These are phyloP conservation scores for Petrolisthes cinctipes DNA, from an alignment of 2,888 invertebrate genomes.

Conservation along the genomic window DNA sequence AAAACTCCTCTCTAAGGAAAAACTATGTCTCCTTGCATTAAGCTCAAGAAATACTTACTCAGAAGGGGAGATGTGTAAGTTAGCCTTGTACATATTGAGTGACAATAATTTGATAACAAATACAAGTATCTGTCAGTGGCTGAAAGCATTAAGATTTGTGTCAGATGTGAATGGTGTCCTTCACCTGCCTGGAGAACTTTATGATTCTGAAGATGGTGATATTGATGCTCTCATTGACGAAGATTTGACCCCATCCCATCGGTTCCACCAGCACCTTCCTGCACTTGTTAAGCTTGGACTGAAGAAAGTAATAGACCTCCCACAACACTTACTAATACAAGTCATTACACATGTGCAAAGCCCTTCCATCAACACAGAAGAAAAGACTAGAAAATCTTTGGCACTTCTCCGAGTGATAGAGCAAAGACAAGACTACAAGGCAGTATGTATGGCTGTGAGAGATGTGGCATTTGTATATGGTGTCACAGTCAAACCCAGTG, in stretches of 20 bases:
- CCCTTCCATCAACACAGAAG: not conserved
- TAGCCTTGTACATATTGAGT: conserved; percentile 24
- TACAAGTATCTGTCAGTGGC: not conserved
- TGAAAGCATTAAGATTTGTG: conserved; percentile 21
- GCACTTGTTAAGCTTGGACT: conserved; percentile 25
- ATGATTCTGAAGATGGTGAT: conserved; percentile 33
- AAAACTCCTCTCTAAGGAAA: not conserved
- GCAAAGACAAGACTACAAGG: conserved; percentile 6
- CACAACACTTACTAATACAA: not conserved
- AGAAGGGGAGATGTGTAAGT: not conserved
- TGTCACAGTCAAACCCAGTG: conserved; percentile 17
- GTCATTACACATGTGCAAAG: conserved; percentile 4
- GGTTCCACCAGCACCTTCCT: conserved; percentile 5
- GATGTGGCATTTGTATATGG: conserved; percentile 32
- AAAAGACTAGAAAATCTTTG: conserved; percentile 20
- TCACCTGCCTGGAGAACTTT: conserved; percentile 19
- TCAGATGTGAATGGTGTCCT: conserved; percentile 4
- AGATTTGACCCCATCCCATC: not conserved
- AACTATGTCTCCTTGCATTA: conserved; percentile 27
- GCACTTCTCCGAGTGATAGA: conserved; percentile 17
- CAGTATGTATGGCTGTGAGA: conserved; percentile 18
- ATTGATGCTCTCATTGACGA: conserved; percentile 33
- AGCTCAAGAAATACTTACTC: not conserved
- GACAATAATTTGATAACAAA: not conserved
- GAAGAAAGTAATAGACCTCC: conserved; percentile 21